Evolutionary conservation across 2,797 vertebrate genomes (phyloP).

Genomic region (Cheirogaleus major): DNA sequence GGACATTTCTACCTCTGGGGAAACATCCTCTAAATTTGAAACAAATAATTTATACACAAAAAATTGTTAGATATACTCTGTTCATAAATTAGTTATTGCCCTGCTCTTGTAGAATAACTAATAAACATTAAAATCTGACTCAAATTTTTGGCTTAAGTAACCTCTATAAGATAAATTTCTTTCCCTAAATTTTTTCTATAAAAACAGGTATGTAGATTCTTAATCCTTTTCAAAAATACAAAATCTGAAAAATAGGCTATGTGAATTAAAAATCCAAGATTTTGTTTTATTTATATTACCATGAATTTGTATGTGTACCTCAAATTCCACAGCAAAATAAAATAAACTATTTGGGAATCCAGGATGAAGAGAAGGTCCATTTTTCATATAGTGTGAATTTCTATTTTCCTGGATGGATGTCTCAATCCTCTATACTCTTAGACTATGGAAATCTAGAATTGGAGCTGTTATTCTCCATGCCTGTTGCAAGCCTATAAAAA

Average conservation of each 20-base stretch:
- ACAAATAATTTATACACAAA: constrained; percentile 23
- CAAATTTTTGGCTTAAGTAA: constrained; percentile 1
- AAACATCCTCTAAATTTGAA: constrained; percentile 49
- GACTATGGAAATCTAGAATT: not conserved
- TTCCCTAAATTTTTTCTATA: constrained; percentile 24
- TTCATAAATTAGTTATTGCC: constrained; percentile 15
- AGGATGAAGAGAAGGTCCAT: not conserved
- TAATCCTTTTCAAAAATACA: constrained; percentile 22
- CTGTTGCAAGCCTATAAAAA: not conserved
- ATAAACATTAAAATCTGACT: constrained; percentile 48
- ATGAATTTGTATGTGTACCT: not conserved
- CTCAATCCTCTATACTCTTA: not conserved
- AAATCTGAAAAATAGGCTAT: not conserved
- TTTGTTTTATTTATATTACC: not conserved
- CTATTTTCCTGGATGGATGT: not conserved
- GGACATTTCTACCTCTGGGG: not conserved
- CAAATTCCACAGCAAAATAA: constrained; percentile 11
- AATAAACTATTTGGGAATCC: not conserved
- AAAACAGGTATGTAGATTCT: not conserved
- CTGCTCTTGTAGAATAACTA: constrained; percentile 27
- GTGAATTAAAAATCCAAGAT: constrained; percentile 24
- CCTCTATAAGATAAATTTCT: constrained; percentile 29
- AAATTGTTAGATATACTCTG: not conserved
- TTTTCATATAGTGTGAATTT: not conserved
- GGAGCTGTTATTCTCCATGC: constrained; percentile 8